Conservation (phyloP, 1,140 invertebrate genomes). For the Drosophila ficusphila region DNA sequence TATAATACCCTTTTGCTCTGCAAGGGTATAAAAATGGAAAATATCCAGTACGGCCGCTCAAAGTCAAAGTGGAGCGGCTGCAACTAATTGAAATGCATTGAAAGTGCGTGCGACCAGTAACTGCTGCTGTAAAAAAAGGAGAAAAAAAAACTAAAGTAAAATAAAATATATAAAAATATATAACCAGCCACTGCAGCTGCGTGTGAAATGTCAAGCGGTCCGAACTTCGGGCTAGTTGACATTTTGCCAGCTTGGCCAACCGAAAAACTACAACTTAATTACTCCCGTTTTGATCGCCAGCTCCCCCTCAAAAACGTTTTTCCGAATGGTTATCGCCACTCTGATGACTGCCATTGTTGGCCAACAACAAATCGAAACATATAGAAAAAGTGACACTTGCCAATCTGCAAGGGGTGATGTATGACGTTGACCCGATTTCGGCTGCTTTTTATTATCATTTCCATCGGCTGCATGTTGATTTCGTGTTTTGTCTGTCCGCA, state of each 20-base stretch:
- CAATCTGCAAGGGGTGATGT: slow-evolving; percentile 65
- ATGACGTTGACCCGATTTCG: slow-evolving; percentile 70
- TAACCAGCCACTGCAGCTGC: slow-evolving; percentile 41
- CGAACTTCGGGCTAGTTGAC: slow-evolving; percentile 46
- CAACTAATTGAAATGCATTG: slow-evolving; percentile 78
- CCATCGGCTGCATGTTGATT: slow-evolving; percentile 52
- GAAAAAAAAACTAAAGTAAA: neutral
- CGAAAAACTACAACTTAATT: slow-evolving; percentile 67
- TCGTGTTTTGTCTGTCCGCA: slow-evolving; percentile 39
- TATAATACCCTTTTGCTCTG: too few species aligned
- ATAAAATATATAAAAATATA: too few species aligned
- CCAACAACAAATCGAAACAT: slow-evolving; percentile 65
- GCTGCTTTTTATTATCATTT: slow-evolving; percentile 62
- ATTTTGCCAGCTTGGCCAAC: slow-evolving; percentile 45
- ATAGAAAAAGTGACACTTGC: slow-evolving; percentile 75
- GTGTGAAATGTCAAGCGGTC: slow-evolving; percentile 73
- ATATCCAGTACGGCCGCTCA: slow-evolving; percentile 54
- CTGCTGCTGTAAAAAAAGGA: slow-evolving; percentile 19
- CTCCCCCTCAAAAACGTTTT: neutral
- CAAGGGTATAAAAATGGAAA: slow-evolving; percentile 77
- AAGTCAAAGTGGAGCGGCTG: slow-evolving; percentile 73
- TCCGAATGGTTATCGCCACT: slow-evolving; percentile 25
- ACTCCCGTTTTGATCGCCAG: slow-evolving; percentile 33
- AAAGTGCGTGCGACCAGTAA: slow-evolving; percentile 73
- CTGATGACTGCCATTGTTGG: slow-evolving; percentile 43